Percentiles rank a stretch among this genome's conserved stretches.
These are phyloP conservation scores for Noctua fimbriata DNA, from an alignment of 2,888 invertebrate species.

Conservation along the genomic window DNA sequence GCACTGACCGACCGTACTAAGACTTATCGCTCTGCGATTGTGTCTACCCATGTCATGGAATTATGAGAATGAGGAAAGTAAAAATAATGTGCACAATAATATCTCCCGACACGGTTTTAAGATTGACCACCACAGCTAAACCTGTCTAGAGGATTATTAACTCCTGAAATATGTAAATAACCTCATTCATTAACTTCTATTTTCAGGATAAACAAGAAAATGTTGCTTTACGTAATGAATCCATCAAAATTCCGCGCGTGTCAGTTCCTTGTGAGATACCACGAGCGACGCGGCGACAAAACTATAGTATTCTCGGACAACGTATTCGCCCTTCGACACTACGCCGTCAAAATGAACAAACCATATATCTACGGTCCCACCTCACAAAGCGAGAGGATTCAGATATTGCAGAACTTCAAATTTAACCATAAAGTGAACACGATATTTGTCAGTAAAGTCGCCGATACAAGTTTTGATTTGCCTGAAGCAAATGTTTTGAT, in stretches of 20 bases:
- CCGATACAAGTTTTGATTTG: slow-evolving; percentile 99
- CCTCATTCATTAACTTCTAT: background rate
- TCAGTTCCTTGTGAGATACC: slow-evolving; percentile 97
- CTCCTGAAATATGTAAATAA: background rate
- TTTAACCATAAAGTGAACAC: slow-evolving; percentile 99
- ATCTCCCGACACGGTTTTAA: background rate
- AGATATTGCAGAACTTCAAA: slow-evolving; percentile 99
- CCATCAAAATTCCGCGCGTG: slow-evolving; percentile 99
- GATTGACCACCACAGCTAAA: background rate
- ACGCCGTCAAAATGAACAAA: slow-evolving; percentile 99
- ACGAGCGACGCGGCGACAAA: slow-evolving; percentile 98
- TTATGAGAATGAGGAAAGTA: background rate
- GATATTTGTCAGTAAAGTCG: slow-evolving; percentile 99
- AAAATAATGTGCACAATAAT: background rate
- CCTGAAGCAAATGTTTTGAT: slow-evolving; percentile 99
- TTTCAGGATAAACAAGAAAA: slow-evolving; percentile 95
- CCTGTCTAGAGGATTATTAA: background rate
- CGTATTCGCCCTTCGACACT: slow-evolving; percentile 99
- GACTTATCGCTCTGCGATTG: background rate
- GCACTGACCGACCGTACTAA: background rate
- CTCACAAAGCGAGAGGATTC: slow-evolving; percentile 98
- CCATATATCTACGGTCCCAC: slow-evolving; percentile 99
- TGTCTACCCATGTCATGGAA: background rate
- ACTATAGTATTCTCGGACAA: slow-evolving; percentile 99
- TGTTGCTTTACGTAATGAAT: slow-evolving; percentile 99